Base-by-base conservation (phyloP, 2,113 vertebrate genomes). In the Oxygymnocypris stewartii region DNA sequence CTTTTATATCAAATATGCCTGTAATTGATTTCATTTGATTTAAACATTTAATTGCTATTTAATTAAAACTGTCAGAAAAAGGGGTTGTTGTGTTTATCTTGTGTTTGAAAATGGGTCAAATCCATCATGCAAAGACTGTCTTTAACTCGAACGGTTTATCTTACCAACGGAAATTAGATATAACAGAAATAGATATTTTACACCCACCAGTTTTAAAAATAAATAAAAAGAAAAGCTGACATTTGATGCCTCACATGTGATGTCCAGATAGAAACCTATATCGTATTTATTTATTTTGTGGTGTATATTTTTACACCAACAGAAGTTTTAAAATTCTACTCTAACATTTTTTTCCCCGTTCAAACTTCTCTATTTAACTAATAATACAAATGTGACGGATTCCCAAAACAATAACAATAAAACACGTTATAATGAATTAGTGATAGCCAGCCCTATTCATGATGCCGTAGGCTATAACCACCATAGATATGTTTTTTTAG, bases 51-150 rank as follows among this genome's bases (percentile, higher is more conserved):
- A 12, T 79, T 18, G 16, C 6, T 14, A 20, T 54, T 54, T 54
- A 2, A 54, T 54, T 7, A 3, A 4, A 57, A 57, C 54, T 35
- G 8, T 31, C 12, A 20, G 3, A 18, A 54, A 31, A n/a, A 11
- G 28, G 1, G 51, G n/a, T 23, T 16, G 18, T 71, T 86, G 51
- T 4, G 4, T 18, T 54, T 54, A 35, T 31, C 61, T 13, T 61
- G n/a, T n/a, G n/a, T n/a, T n/a, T 23, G 1, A n/a, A 71, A 83
- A 6, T 71, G 47, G 65, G 81, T 83, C 81, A 40, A 4, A 83
- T 49, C 2, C 40, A 20, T 44, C 37, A 44, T 14, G 16, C 31
- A 23, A 16, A 51, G 7, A 42, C 40, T 13, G 14, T 51, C 14
- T 14, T 4, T 6, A 51, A 51, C 14, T 61, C 35, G 25, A 13